Evolutionary conservation across 2,113 vertebrate genomes (phyloP), one percentile per base, ranked within the genome.

Genomic region (Ictalurus punctatus): DNA sequence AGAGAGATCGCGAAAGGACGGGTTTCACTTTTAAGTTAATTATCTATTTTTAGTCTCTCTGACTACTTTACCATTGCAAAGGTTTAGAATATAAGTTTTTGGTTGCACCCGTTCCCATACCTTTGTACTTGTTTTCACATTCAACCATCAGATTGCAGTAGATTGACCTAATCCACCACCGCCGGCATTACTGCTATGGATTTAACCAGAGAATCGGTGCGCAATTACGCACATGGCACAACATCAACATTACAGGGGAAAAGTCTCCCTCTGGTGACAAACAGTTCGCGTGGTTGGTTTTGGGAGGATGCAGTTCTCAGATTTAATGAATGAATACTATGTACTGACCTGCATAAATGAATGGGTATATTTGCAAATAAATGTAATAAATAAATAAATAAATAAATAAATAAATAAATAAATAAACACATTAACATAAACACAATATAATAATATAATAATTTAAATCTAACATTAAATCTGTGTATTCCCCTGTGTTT

Each of bases 221-320:
- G 80, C 54, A 73, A 44, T 17, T 40, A 48, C 48, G 83, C 44
- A 44, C 86, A 56, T 34, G 82, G 40, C 87, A 58, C 67, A 54
- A 40, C 44, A 23, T 86, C 44, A 8, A 16, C 78, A 30, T 69
- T 69, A 13, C 69, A 65, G 30, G 25, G 52, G 9, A 89, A 84
- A 82, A 67, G 79, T 87, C 85, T 76, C 88, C 25, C 82, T 83
- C 90, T 91, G 83, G 71, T 52, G 87, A 30, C 58, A 40, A 52
- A 58, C 27, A 30, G 27, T 48, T n/a, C 3, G 37, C n/a, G 13
- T 30, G 48, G 48, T 13, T 48, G 44, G 23, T 13, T 78, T 48
- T 52, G 10, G 3, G 12, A 52, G 23, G 44, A 17, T 80, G 23
- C 23, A 5, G 27, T 2, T 13, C 23, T 52, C 23, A 52, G 74